phyloP scores from a whole-genome alignment of 2,797 vertebrate species.

The Propithecus perrieri region DNA sequence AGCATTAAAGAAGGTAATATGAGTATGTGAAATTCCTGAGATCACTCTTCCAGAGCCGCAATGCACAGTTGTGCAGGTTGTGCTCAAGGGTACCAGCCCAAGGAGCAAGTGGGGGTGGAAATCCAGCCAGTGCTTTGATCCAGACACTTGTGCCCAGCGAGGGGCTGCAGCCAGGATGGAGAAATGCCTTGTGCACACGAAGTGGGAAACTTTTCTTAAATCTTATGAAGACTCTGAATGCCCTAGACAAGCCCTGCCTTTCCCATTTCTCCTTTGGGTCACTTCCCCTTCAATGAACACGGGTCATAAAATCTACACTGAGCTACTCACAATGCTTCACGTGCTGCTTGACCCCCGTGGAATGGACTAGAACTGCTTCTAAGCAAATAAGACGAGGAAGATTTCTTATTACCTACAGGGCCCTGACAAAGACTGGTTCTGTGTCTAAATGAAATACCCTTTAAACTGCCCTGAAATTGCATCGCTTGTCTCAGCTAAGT shows the following conservation, averaged over 20 bases:
- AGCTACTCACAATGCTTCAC: fast-evolving
- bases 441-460: constrained; percentile 80
- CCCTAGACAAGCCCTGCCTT: background rate
- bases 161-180: background rate
- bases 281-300: background rate
- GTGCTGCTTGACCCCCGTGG: background rate
- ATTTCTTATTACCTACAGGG: constrained; percentile 59
- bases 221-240: background rate
- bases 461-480: constrained; percentile 82
- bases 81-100: background rate
- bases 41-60: background rate
- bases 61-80: background rate
- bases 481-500: constrained; percentile 80
- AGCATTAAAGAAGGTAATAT: background rate
- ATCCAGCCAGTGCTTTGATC: background rate
- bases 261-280: background rate
- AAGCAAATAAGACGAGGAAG: constrained; percentile 49
- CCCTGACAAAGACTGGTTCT: constrained; percentile 63
- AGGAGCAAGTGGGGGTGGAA: fast-evolving
- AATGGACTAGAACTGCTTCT: background rate
- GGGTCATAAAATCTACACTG: background rate
- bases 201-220: background rate
- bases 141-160: background rate
- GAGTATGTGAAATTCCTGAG: background rate
- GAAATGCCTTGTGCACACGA: background rate